phyloP scores from a whole-genome alignment of 2,113 vertebrate species.

The Cygnus buccinator region DNA sequence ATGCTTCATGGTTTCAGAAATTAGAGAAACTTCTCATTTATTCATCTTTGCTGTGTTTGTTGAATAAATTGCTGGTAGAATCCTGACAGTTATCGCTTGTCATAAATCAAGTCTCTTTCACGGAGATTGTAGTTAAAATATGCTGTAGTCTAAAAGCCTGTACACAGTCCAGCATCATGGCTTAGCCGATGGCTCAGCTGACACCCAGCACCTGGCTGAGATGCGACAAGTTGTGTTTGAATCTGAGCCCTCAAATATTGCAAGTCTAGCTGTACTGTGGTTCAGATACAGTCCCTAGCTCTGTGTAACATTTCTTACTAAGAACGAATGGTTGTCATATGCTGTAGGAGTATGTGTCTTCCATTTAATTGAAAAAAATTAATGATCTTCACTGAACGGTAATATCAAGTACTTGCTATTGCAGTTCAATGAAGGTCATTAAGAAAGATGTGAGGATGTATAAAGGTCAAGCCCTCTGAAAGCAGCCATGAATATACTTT shows the following conservation, averaged over 20 bases:
- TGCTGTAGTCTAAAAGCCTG: not conserved
- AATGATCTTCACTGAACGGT: not conserved
- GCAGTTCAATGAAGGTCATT: not conserved
- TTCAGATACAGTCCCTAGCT: not conserved
- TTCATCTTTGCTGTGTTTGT: not conserved
- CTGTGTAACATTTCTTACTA: constrained; percentile 40
- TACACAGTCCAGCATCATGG: not conserved
- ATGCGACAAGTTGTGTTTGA: not conserved
- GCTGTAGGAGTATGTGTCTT: constrained; percentile 43
- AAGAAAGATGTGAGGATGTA: constrained; percentile 24
- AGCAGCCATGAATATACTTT: constrained; percentile 15
- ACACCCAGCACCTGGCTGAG: not conserved
- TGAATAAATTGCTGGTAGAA: not conserved
- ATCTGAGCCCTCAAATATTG: not conserved
- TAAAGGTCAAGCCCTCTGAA: constrained; percentile 47
- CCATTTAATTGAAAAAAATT: constrained; percentile 55
- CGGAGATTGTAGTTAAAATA: not conserved
- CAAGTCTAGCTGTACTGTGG: not conserved
- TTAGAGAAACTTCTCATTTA: not conserved
- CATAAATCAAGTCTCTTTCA: not conserved
- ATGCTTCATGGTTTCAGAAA: not conserved
- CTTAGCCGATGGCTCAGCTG: not conserved
- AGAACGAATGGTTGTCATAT: constrained; percentile 28
- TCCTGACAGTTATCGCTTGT: not conserved
- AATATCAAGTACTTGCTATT: not conserved